A percentile compares a stretch with the other conserved stretches of the same genome.
Evolutionary conservation across 2,113 vertebrate genomes (phyloP).

Genomic region (Hypocryptadius cinnamomeus): DNA sequence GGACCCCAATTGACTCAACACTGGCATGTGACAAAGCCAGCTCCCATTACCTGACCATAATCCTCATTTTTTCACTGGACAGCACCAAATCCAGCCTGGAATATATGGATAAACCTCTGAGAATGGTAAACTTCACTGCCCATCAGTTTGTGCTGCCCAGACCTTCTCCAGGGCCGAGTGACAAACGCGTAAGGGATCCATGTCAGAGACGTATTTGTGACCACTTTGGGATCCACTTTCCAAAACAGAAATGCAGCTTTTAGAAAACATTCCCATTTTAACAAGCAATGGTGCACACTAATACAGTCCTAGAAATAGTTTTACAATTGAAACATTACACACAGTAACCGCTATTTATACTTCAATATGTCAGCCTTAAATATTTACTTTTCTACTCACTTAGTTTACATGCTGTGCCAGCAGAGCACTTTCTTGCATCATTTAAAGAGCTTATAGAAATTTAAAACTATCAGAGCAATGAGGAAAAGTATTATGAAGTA

Average conservation of each 20-base stretch:
- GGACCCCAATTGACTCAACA: rapidly evolving
- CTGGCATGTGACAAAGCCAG: neutral
- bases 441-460: slow-evolving; percentile 14
- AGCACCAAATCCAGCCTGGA: neutral
- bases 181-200: neutral
- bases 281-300: neutral
- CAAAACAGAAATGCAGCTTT: neutral
- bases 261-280: neutral
- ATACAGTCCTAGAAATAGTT: neutral
- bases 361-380: slow-evolving; percentile 35
- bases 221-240: neutral
- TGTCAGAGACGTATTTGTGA: neutral
- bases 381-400: slow-evolving; percentile 43
- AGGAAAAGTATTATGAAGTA: neutral
- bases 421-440: neutral
- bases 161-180: neutral
- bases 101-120: neutral
- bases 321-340: slow-evolving; percentile 22
- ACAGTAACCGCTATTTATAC: slow-evolving; percentile 34
- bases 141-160: neutral
- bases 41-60: neutral
- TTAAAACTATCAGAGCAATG: neutral
- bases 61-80: neutral
- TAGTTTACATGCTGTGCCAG: slow-evolving; percentile 12
- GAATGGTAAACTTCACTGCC: neutral